Evolutionary conservation across 2,113 vertebrate genomes (phyloP), one percentile per base, ranked within the genome.

Genomic region (Brachionichthys hirsutus): DNA sequence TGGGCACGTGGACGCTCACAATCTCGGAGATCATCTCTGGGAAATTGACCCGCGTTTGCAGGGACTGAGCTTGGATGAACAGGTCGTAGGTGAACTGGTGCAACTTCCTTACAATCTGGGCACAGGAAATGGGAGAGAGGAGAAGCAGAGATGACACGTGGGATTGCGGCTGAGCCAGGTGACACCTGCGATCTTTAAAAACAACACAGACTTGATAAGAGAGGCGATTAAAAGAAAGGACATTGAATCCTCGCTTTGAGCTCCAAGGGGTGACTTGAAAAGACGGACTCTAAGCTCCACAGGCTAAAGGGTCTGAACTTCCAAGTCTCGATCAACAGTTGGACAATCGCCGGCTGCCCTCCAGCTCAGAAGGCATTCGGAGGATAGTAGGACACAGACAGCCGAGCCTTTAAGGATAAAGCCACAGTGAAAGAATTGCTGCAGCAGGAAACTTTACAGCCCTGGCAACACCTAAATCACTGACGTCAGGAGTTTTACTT

Each of bases 1-100:
- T 96, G 89, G 96, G 96, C 73, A 98, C 95, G 62, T 98, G 96
- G 52, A 95, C 94, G 65, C 94, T 95, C 83, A 98, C 97, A 62
- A 98, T 98, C 89, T 98, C 95, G 0, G 95, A 93, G 91, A 98
- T 98, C 95, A 98, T 98, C 90, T 98, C 96, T 0, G 95, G 96
- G 85, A 95, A 98, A 89, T 92, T 94, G 86, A 98, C 93, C 0
- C 89, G 93, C 61, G 92, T 89, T 46, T 83, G 85, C 62, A 86
- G 92, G 84, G 94, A 92, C 62, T 96, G 94, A 0, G 95, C 92
- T 87, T 95, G 95, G 65, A 96, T 91, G 62, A 95, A 93, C 44
- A 97, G 93, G 80, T 98, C 94, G 53, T 98, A 98, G 44, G 95
- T 96, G 90, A 98, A 98, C 88, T 98, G 95, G 65, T 98, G 96